Evolutionary conservation across 2,888 invertebrate genomes (phyloP), one percentile per base, ranked within the genome.

Genomic region (Phengaris arion): DNA sequence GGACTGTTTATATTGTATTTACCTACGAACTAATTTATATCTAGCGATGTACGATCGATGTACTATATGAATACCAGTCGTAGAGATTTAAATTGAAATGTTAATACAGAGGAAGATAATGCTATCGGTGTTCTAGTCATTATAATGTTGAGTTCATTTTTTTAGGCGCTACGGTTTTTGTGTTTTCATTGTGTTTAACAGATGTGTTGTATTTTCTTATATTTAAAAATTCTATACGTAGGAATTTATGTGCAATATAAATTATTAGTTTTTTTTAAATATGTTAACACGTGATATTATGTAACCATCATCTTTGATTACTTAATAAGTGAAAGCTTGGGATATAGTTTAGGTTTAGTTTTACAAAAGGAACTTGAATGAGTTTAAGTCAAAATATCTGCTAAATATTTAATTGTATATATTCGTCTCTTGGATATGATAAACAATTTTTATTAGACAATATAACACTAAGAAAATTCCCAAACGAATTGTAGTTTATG

Each of bases 1-100:
- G 87, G 87, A 89, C 89, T 91, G 88, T 91, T 90, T 89, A 91
- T 86, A 86, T 86, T 79, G 86, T 88, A 87, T 87, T 87, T 87
- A 35, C 35, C 35, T 35, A 90, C 81, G 83, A 84, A 87, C 86
- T 86, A 84, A 83, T 84, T 85, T 81, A 85, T 87, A 87, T 86
- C 84, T 86, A 86, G 80, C 84, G 84, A 84, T 83, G 81, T 84
- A 87, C 83, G 79, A 79, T 72, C 77, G 79, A 78, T 77, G 78
- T 78, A 81, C 80, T 89, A 85, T 85, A 86, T 88, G 85, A 87
- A 86, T 78, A 72, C 81, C 85, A 86, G 85, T 74, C 76, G 85
- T 86, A 86, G 85, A 76, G 79, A 81, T 80, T 82, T 82, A 79
- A 84, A 81, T 83, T 22, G 83, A 85, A 86, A 85, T 84, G 87